phyloP scores from a whole-genome alignment of 2,797 vertebrate genomes.

The Cottoperca gobio region DNA sequence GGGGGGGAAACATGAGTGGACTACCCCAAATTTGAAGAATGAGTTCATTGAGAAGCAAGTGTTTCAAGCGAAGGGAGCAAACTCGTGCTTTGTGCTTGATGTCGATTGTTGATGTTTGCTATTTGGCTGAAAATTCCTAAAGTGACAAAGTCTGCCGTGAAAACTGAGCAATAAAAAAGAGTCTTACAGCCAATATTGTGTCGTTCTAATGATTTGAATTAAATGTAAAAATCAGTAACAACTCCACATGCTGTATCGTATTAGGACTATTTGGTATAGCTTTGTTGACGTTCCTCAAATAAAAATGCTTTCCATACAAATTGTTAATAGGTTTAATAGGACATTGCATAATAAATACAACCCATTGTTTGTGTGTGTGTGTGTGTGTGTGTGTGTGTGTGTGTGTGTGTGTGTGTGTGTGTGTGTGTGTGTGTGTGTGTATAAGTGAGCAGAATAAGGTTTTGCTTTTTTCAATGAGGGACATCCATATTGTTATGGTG shows the following conservation, averaged over 20 bases:
- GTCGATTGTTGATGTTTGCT: neutral
- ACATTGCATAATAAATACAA: conserved; percentile 25
- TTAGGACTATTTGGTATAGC: conserved; percentile 7
- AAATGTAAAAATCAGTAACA: neutral
- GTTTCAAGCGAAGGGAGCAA: neutral
- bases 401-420: conserved; percentile 1
- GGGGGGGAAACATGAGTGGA: neutral
- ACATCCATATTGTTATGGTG: conserved; percentile 39
- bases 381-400: neutral
- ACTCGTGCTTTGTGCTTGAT: neutral
- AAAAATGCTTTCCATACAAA: conserved; percentile 42
- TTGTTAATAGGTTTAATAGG: conserved; percentile 29
- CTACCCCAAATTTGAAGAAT: neutral
- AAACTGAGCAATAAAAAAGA: neutral
- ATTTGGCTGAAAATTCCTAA: neutral
- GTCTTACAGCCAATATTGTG: neutral
- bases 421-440: neutral
- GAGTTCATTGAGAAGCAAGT: neutral
- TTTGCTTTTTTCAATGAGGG: conserved; percentile 43
- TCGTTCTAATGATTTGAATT: neutral
- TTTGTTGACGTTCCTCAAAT: conserved; percentile 1
- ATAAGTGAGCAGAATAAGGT: conserved; percentile 21
- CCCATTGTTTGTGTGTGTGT: conserved; percentile 9
- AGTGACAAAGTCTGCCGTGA: neutral
- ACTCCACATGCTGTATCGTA: conserved; percentile 3